Conservation (phyloP, 2,797 vertebrate species). For the Gephyroberyx darwinii region DNA sequence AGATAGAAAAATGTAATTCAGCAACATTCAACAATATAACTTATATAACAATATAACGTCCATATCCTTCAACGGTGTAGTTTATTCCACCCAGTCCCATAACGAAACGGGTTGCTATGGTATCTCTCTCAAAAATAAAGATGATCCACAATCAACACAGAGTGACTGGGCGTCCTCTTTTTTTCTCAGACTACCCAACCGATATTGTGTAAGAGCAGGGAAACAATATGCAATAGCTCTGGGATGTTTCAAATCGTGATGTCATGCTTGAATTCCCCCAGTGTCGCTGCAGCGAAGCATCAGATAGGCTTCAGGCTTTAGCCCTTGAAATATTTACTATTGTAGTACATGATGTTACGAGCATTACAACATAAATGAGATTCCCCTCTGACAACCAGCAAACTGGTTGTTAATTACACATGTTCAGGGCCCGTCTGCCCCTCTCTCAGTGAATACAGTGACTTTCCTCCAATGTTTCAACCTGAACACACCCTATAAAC, state of each 20-base stretch:
- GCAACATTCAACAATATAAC: too few species aligned
- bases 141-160: neutral
- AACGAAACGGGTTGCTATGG: slow-evolving; percentile 19
- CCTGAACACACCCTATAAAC: slow-evolving; percentile 56
- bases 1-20: neutral
- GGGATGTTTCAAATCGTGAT: slow-evolving; percentile 4
- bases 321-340: neutral
- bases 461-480: neutral
- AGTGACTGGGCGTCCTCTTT: slow-evolving; percentile 1
- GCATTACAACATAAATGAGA: neutral
- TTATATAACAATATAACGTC: neutral
- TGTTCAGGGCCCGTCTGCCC: neutral
- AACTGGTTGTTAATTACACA: neutral
- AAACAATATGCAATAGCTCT: neutral
- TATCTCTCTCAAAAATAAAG: slow-evolving; percentile 11
- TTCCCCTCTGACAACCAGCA: neutral
- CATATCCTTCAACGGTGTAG: slow-evolving; percentile 3
- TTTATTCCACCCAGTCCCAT: neutral
- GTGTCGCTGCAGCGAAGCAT: neutral
- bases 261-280: slow-evolving; percentile 12
- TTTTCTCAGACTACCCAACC: slow-evolving; percentile 6
- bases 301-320: neutral
- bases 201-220: neutral
- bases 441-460: neutral
- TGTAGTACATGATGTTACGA: neutral